These are phyloP conservation scores for Apogon hyalosoma DNA, from an alignment of 2,797 vertebrate genomes.

Conservation along the genomic window DNA sequence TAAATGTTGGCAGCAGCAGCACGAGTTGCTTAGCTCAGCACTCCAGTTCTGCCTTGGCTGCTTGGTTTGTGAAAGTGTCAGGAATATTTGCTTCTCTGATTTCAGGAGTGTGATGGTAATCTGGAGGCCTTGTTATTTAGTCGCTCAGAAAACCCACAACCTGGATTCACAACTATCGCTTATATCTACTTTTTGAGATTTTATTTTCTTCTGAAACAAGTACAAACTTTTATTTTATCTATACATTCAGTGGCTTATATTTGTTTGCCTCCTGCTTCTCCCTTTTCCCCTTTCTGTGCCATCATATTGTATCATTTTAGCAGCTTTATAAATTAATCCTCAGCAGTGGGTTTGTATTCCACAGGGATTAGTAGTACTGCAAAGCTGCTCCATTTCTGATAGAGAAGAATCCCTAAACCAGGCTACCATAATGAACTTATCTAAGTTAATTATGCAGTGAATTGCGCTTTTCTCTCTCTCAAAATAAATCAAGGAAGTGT, in stretches of 20 bases:
- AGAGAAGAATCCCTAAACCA: slow-evolving; percentile 38
- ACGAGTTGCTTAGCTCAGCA: slow-evolving; percentile 71
- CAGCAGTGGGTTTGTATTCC: slow-evolving; percentile 60
- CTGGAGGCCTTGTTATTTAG: slow-evolving; percentile 70
- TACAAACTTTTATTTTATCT: slow-evolving; percentile 28
- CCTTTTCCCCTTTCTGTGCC: slow-evolving; percentile 21
- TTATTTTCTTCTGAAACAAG: slow-evolving; percentile 24
- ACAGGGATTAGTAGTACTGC: slow-evolving; percentile 55
- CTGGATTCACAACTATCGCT: slow-evolving; percentile 43
- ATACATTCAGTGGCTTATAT: slow-evolving; percentile 41
- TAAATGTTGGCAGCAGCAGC: slow-evolving; percentile 63
- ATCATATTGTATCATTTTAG: slow-evolving; percentile 68
- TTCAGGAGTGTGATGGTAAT: slow-evolving; percentile 62
- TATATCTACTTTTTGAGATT: slow-evolving; percentile 53
- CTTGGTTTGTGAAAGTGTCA: slow-evolving; percentile 72
- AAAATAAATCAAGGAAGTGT: slow-evolving; percentile 10
- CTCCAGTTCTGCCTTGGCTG: slow-evolving; percentile 54
- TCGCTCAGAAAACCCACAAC: slow-evolving; percentile 51
- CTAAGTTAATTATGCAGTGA: slow-evolving; percentile 52
- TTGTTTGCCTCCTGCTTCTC: slow-evolving; percentile 47
- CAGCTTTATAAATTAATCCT: slow-evolving; percentile 74
- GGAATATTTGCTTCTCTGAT: slow-evolving; percentile 68
- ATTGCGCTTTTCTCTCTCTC: slow-evolving; percentile 34
- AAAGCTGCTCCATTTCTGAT: slow-evolving; percentile 63
- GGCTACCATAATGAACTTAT: slow-evolving; percentile 47